Base-by-base conservation (phyloP, 2,888 invertebrate genomes). In the Zeuzera pyrina region DNA sequence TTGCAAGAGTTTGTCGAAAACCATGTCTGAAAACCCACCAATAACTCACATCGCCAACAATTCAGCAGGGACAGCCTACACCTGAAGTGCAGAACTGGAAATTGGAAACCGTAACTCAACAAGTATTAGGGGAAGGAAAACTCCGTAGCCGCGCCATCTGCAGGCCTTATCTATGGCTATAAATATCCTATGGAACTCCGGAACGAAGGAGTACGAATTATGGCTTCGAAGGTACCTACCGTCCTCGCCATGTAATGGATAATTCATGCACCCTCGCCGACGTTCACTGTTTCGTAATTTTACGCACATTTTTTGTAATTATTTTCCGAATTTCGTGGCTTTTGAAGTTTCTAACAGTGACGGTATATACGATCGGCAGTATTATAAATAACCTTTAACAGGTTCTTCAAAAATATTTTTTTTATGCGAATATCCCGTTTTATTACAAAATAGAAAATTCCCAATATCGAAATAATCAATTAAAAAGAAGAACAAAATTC, bases 81-180 rank as follows among this genome's bases (percentile, higher is more conserved):
- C 79, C 78, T 76, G 74, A 71, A 77, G 72, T 71, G 70, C 59
- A 63, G 61, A 61, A 53, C 67, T 73, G 71, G 68, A 79, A 79
- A 83, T 83, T 83, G 79, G 73, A 72, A 71, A 65, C 70, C 68
- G 77, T 83, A 79, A 79, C 70, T 83, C 79, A 81, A 77, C 78
- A 72, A 79, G 78, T 81, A 79, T 78, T 76, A 78, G 69, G 78
- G 79, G 73, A 70, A 65, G 69, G 77, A 78, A 77, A 83, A 78
- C 67, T 78, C 66, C 59, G 57, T 52, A 50, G 57, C 57, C 53
- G 55, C 64, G 68, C 78, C 81, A 79, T 83, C 81, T 79, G 81
- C 70, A 81, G 70, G 71, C 71, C 73, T 81, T 81, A 79, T 83
- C 81, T 81, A 52, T 49, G 45, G 49, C 68, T 64, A 78, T 83